Base-by-base conservation (phyloP, 2,888 invertebrate genomes). In the Dryadula phaetusa region DNA sequence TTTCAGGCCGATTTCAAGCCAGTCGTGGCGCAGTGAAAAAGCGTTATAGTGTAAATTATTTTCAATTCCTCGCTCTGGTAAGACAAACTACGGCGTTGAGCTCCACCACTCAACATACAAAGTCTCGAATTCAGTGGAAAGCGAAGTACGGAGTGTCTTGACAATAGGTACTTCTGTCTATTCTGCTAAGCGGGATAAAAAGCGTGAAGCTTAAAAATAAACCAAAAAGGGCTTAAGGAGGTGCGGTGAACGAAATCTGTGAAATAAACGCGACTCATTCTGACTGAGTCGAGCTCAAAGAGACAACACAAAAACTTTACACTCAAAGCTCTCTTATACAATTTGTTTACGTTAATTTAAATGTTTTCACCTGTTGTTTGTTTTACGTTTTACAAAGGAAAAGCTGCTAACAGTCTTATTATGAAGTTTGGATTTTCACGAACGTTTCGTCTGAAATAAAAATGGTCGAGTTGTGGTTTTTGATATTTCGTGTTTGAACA, bases 351-450 rank as follows among this genome's bases (percentile, higher is more conserved):
- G 32, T 44, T 60, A 44, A 60, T 44, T 60, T 60, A 60, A 60
- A 60, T 60, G 42, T 44, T 44, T 44, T 60, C 22, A 44, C 42
- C 44, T 60, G 44, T 60, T 60, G 44, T 60, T n/a, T 25, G 42
- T 60, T 54, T 60, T 60, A 58, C 42, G 42, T 58, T 58, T 16
- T 6, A 60, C 60, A 60, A 60, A 46, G 42, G 60, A 14, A n/a
- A 60, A 44, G 25, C 42, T 44, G 10, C 37, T 56, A 56, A 56
- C 40, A n/a, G 22, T 54, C 56, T 56, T 52, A 52, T 52, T 32
- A 40, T 56, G 18, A 34, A 37, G 34, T n/a, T 37, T 18, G 7
- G 22, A 37, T 37, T 53, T 32, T 53, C 10, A 32, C 52, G 28
- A 53, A 53, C 18, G 52, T 32, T 53, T 28, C 18, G 12, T 16